Base-by-base conservation (phyloP, 2,797 vertebrate genomes). In the Characodon lateralis region DNA sequence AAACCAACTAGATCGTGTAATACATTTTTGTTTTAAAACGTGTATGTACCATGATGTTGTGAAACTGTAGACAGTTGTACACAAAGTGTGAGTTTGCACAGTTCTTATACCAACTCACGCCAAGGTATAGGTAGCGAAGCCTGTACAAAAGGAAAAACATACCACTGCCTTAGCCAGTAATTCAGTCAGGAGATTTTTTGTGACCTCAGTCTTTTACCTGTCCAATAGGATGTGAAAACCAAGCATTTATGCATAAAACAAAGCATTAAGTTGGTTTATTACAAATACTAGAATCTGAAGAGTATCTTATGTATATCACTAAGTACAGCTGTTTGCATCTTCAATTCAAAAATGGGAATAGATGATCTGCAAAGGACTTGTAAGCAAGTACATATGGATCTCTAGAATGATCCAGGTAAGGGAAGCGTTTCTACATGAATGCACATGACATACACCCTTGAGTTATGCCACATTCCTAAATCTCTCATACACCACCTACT, bases 381-480 rank as follows among this genome's bases (percentile, higher is more conserved):
- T 91, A 91, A 92, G 93, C 88, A 91, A 86, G 81, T 24, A 82
- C 84, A 87, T 87, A 84, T 78, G 83, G 72, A 83, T n/a, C 41
- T 61, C 81, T 66, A 50, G 48, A 80, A 65, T 31, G 66, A 71
- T 78, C 69, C 72, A 81, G 72, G 72, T 59, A 48, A 59, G 84
- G 73, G 75, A 84, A 55, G 83, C 78, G 78, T 74, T 78, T 79
- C 58, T 0, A 79, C 81, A 79, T 77, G 74, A 82, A 79, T 53
- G 79, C 79, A 87, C 81, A 89, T 12, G 43, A 83, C 82, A 86
- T 78, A 88, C 89, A 92, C 83, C 75, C 81, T 79, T 82, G 77
- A 88, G 83, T 92, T 83, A 79, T 83, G 87, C 88, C 85, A 87
- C 92, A 93, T 92, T 93, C 91, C 90, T 84, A 75, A 85, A 82